Base-by-base conservation (phyloP, 2,888 invertebrate species). In the Drosophila acutilabella region DNA sequence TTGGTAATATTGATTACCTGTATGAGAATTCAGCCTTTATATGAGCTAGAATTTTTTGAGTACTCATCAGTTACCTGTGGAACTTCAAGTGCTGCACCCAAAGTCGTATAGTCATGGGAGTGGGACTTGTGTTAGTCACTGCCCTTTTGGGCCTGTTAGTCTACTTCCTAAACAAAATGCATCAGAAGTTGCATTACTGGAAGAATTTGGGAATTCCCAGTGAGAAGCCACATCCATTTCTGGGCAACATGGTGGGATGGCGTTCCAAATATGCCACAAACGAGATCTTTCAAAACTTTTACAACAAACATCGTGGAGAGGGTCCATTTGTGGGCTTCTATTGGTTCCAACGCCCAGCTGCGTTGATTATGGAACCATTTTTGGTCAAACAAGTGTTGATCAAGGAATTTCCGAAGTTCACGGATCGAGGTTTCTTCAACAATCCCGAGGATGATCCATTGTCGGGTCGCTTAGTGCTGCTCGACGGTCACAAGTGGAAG, bases 401-500 rank as follows among this genome's bases (percentile, higher is more conserved):
- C 6, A 90, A 82, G 44, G 91, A 91, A 23, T 91, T 91, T 38
- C 57, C 74, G 0, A 86, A 91, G 45, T 93, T 93, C 65, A 81
- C 86, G 0, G 91, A 92, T 78, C 91, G 91, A 10, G 91, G 91
- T 0, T 61, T 91, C 7, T 89, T 73, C 26, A 59, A 77, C 14
- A 91, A 92, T 59, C 89, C 90, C n/a, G 77, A 89, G 11, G 85
- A 89, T 47, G 92, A 93, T 72, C 93, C 93, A 0, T 58, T 93
- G 2, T 71, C 90, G 0, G 92, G 80, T 0, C 89, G 91, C 48
- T 61, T 93, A 10, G 89, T 92, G 42, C 44, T 86, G n/a, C 64
- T 92, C 48, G 91, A 90, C 14, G 93, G 93, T 0, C 75, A 78
- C 2, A 85, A 80, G 18, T 94, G 94, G 94, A 92, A 90, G 64